phyloP scores from a whole-genome alignment of 2,113 vertebrate genomes.

The Zeus faber region DNA sequence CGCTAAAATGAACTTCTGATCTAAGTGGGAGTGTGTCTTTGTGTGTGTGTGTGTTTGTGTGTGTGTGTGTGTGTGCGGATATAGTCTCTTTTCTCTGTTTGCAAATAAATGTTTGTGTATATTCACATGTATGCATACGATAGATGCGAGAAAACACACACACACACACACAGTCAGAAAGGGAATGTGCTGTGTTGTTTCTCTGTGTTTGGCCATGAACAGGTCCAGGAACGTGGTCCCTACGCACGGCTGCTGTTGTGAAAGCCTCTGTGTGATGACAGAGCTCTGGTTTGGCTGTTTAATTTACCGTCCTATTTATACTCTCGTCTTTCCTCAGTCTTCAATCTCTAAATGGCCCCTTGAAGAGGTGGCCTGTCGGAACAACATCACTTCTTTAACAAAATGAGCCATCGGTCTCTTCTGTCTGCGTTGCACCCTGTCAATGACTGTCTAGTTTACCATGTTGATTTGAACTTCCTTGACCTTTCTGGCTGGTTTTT shows the following conservation, averaged over 20 bases:
- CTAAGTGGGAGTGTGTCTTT: not conserved
- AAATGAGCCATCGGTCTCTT: not conserved
- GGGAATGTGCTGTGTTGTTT: not conserved
- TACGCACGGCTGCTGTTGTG: not conserved
- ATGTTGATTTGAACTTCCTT: too few species aligned
- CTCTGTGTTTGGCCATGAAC: not conserved
- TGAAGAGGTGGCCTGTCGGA: not conserved
- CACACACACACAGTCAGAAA: too few species aligned
- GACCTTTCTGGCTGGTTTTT: too few species aligned
- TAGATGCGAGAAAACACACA: too few species aligned
- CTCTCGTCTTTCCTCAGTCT: not conserved
- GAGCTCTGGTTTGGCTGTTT: not conserved
- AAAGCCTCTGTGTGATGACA: not conserved
- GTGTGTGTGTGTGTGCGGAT: not conserved
- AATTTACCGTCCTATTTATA: not conserved
- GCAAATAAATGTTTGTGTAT: not conserved
- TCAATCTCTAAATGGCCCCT: conserved; percentile 1
- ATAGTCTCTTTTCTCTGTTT: not conserved
- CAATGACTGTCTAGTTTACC: not conserved
- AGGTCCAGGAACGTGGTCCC: not conserved
- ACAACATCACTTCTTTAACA: not conserved
- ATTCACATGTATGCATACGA: not conserved
- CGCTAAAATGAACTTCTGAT: not conserved
- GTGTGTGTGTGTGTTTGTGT: not conserved
- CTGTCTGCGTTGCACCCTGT: not conserved